Evolutionary conservation across 2,888 invertebrate species (phyloP), one percentile per base, ranked within the genome.

Genomic region (Microplitis deprimator): DNA sequence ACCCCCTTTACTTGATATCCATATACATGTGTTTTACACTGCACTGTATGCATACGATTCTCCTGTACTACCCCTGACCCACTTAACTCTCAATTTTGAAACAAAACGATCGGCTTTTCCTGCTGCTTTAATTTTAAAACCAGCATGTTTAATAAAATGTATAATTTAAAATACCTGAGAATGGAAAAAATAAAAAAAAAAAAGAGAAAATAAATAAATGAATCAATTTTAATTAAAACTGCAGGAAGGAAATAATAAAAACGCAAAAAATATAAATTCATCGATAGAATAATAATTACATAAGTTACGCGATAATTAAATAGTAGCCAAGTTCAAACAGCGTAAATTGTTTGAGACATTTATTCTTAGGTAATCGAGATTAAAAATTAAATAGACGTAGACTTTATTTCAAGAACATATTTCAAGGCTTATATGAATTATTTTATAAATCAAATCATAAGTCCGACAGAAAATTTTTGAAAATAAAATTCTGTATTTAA

Each of bases 21-120:
- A 13, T 50, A 50, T 62, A n/a, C 20, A 62, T 7, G 62, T 62
- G 16, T 50, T 50, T 13, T 50, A 13, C 50, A 13, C 50, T 50
- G 4, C 13, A 50, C 13, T 50, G 50, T 50, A 50, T 50, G 8
- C 62, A 62, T 8, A 62, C 16, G 62, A 16, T 50, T 50, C 13
- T 50, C 50, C 50, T 50, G 29, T 13, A 10, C 59, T 59, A 62
- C n/a, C 62, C 20, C 62, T 62, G 62, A 62, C 62, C 62, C 20
- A 62, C 62, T 62, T 62, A 62, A 62, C 62, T 17, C 16, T 20
- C 16, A 62, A 62, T 62, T 62, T 7, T 16, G 20, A 62, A 62
- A 62, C 16, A 20, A 20, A 20, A 62, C 10, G 16, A 62, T 62
- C 7, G n/a, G 16, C 16, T 17, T 13, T 17, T 62, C 20, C 20